These are phyloP conservation scores for Fistularia tabacaria DNA, from an alignment of 2,797 vertebrate species.

Conservation along the genomic window DNA sequence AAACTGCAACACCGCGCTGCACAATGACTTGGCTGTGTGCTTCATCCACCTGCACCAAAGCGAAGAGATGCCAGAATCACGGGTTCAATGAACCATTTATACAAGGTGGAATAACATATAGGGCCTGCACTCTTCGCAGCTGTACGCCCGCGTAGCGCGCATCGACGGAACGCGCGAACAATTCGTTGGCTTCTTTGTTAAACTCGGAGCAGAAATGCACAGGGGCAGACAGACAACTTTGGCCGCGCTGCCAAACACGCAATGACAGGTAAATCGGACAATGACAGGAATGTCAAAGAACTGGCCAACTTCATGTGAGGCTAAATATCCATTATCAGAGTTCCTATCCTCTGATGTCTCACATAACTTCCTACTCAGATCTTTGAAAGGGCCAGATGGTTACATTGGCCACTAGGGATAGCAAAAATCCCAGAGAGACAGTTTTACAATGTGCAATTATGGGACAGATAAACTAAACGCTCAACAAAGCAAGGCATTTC, in stretches of 20 bases:
- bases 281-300: constrained; percentile 44
- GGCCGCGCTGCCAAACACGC: constrained; percentile 12
- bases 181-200: neutral
- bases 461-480: constrained; percentile 67
- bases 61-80: constrained; percentile 58
- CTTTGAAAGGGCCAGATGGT: constrained; percentile 72
- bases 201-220: constrained; percentile 5
- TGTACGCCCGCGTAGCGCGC: constrained; percentile 15
- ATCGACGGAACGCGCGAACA: neutral
- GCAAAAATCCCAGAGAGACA: constrained; percentile 60
- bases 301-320: constrained; percentile 50
- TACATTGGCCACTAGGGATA: constrained; percentile 70
- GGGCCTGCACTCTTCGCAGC: constrained; percentile 14
- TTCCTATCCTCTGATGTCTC: constrained; percentile 65
- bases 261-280: constrained; percentile 41
- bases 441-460: constrained; percentile 74
- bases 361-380: constrained; percentile 68
- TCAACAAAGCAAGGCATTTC: constrained; percentile 71
- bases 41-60: constrained; percentile 56
- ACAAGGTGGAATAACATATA: constrained; percentile 35
- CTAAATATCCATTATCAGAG: constrained; percentile 63
- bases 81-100: constrained; percentile 61
- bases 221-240: constrained; percentile 1
- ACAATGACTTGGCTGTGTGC: constrained; percentile 64
- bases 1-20: constrained; percentile 31